Evolutionary conservation across 64 coral and sea anemone species (phyloP), one percentile per base, ranked within the genome.

Genomic region (Dendrophyllia cribrosa): DNA sequence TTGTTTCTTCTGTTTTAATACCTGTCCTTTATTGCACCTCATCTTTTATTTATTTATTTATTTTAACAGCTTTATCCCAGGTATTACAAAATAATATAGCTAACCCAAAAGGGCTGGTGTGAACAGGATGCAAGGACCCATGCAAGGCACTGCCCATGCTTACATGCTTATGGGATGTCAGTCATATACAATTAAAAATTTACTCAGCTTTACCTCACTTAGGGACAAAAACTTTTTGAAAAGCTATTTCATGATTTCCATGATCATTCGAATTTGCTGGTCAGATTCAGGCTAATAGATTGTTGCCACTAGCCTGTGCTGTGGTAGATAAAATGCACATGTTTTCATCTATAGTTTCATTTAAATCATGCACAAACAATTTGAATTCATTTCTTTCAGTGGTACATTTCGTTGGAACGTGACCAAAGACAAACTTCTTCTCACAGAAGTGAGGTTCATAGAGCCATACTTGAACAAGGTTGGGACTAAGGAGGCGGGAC

Each of bases 331-430:
- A 65, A 65, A 65, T 19, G n/a, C 3, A 14, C n/a, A 0, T 22
- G 62, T 65, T 65, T 65, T 65, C 62, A 65, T 59, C 0, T 59
- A 6, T 65, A 17, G 62, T 12, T 17, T 14, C 15, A 65, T 65
- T 65, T 65, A 65, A 65, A 65, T 65, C 62, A 65, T 65, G 0
- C 1, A 19, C 62, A 65, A 59, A 59, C 56, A 21, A 65, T n/a
- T 65, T 65, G 62, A 65, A 65, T 65, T 65, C 62, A 65, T 65
- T 84, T 92, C 76, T 86, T 80, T 58, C 83, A 95, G 93, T 89
- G 93, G 93, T 68, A 78, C 93, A 85, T 95, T 95, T 90, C 87
- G 70, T 45, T 90, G 87, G 93, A 95, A 75, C 43, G 87, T 85
- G 49, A 82, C 82, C n/a, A 90, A 74, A 64, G 76, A 90, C 79